Conservation (phyloP, 1,140 invertebrate species). For the Hypsibius dujardini region DNA sequence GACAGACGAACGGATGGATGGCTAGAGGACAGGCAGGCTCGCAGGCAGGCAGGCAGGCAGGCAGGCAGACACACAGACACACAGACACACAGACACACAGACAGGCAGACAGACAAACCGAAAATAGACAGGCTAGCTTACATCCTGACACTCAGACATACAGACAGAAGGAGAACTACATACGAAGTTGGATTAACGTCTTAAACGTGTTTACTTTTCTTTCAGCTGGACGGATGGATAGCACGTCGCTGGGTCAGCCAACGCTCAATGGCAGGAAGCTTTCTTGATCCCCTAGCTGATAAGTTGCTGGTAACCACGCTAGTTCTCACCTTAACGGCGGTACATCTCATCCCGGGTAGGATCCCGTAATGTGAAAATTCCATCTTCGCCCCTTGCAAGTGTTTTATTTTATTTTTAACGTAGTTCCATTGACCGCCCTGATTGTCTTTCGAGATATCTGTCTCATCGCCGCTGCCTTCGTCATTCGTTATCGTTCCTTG, state of each 20-base stretch:
- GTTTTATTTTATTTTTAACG: slow-evolving; percentile 21
- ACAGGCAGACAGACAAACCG: too few relatives aligned
- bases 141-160: not conserved
- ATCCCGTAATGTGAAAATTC: slow-evolving; percentile 17
- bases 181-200: not conserved
- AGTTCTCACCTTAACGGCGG: slow-evolving; percentile 65
- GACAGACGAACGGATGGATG: not conserved
- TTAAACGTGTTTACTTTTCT: not conserved
- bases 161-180: not conserved
- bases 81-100: too few relatives aligned
- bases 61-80: too few relatives aligned
- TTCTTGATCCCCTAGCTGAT: slow-evolving; percentile 93
- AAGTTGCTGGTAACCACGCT: slow-evolving; percentile 76
- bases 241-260: slow-evolving; percentile 76
- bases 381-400: slow-evolving; percentile 18
- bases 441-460: slow-evolving; percentile 64
- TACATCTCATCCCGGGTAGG: slow-evolving; percentile 57
- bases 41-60: too few relatives aligned
- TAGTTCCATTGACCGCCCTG: slow-evolving; percentile 54
- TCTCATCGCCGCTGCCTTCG: slow-evolving; percentile 61
- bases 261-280: slow-evolving; percentile 73
- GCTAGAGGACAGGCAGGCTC: not conserved
- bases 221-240: slow-evolving; percentile 80
- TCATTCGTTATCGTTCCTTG: slow-evolving; percentile 71
- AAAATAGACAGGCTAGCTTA: not conserved